Evolutionary conservation across 2,797 vertebrate genomes (phyloP).

Genomic region (Hapalemur alaotrensis): DNA sequence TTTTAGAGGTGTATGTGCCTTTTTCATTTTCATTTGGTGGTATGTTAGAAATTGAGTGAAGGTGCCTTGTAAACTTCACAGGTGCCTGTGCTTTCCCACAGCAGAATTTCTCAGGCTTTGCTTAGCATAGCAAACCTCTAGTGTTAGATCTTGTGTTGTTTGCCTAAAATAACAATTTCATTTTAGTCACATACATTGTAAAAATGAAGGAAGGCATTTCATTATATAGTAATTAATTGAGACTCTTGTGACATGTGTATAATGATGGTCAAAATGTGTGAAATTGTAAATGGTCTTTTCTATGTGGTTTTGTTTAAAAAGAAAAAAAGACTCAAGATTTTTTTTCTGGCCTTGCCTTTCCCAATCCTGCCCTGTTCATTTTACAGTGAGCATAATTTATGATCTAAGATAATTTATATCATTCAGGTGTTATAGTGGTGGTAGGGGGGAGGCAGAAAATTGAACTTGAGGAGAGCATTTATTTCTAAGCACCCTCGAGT

Average conservation of each 20-base stretch:
- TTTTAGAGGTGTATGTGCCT: not conserved
- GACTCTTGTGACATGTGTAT: not conserved
- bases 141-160: slow-evolving; percentile 40
- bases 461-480: not conserved
- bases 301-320: not conserved
- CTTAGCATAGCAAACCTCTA: not conserved
- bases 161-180: slow-evolving; percentile 41
- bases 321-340: not conserved
- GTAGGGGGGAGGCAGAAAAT: not conserved
- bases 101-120: not conserved
- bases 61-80: not conserved
- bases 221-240: slow-evolving; percentile 50
- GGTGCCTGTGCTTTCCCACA: not conserved
- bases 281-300: not conserved
- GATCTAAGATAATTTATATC: not conserved
- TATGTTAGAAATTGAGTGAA: not conserved
- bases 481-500: not conserved
- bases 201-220: slow-evolving; percentile 23
- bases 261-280: not conserved
- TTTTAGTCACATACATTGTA: slow-evolving; percentile 14
- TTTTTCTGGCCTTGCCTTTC: not conserved
- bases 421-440: not conserved
- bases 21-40: slow-evolving; percentile 11
- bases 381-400: not conserved
- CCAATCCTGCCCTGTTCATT: not conserved